A percentile compares a stretch with the other conserved stretches of the same genome.
phyloP scores from a whole-genome alignment of 2,797 vertebrate species.

The Coilia nasus region DNA sequence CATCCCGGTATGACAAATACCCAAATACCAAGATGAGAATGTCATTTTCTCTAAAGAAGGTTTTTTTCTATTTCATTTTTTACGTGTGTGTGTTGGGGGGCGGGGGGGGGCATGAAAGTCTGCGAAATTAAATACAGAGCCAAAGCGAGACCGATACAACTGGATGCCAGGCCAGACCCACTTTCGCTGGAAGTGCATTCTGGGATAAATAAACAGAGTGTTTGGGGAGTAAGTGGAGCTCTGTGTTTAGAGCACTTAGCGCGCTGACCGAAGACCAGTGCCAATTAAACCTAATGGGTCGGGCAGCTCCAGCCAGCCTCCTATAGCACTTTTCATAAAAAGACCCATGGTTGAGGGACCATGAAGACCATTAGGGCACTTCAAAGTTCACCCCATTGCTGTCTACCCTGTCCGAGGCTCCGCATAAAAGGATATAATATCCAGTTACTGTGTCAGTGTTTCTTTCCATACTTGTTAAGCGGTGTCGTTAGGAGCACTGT shows the following conservation, averaged over 20 bases:
- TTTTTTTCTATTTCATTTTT: not conserved
- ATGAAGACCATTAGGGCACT: constrained; percentile 76
- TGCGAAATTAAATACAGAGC: not conserved
- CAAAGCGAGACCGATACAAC: not conserved
- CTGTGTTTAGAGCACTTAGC: constrained; percentile 33
- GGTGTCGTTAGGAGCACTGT: constrained; percentile 62
- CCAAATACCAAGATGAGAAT: constrained; percentile 25
- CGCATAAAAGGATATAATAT: constrained; percentile 62
- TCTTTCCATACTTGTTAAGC: constrained; percentile 67
- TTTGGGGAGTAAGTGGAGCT: constrained; percentile 66
- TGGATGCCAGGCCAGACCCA: not conserved
- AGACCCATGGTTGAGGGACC: constrained; percentile 69
- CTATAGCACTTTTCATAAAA: constrained; percentile 74
- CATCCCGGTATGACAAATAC: constrained; percentile 26
- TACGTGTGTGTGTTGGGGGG: not conserved
- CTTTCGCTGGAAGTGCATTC: constrained; percentile 2
- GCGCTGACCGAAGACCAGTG: constrained; percentile 61
- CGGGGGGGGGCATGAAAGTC: not conserved
- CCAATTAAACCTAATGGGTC: constrained; percentile 76
- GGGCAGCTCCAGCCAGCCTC: constrained; percentile 71
- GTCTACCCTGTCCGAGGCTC: constrained; percentile 61
- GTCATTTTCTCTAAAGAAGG: not conserved
- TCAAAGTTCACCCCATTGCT: constrained; percentile 71
- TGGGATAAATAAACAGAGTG: constrained; percentile 66
- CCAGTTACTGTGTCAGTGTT: constrained; percentile 63